Evolutionary conservation across 2,888 invertebrate species (phyloP).

Genomic region (Amphipyra tragopoginis): DNA sequence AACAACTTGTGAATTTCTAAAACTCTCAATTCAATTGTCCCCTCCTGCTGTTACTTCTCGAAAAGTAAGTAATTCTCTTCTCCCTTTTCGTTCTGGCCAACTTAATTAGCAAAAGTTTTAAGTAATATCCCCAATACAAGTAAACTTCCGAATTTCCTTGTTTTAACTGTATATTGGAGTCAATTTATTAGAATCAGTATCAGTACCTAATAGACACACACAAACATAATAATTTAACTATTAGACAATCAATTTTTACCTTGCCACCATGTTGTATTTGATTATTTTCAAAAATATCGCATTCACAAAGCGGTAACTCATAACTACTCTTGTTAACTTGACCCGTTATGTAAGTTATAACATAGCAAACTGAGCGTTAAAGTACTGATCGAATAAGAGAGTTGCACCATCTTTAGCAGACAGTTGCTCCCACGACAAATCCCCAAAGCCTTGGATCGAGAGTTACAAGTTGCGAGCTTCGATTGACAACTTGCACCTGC

Average conservation of each 20-base stretch:
- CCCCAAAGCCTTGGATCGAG: slow-evolving; percentile 43
- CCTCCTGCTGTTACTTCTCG: slow-evolving; percentile 28
- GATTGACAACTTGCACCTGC: slow-evolving; percentile 20
- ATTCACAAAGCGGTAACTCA: no score
- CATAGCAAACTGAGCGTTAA: slow-evolving; percentile 11
- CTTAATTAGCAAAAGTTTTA: slow-evolving; percentile 51
- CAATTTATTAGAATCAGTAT: not conserved
- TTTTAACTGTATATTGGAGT: not conserved
- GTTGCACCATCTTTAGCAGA: slow-evolving; percentile 22
- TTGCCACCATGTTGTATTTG: no score
- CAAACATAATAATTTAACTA: no score
- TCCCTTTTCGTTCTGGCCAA: slow-evolving; percentile 41
- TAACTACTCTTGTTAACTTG: no score
- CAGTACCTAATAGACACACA: no score
- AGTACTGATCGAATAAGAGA: slow-evolving; percentile 29
- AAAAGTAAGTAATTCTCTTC: slow-evolving; percentile 44
- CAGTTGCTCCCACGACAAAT: slow-evolving; percentile 55
- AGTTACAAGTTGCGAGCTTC: slow-evolving; percentile 39
- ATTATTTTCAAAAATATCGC: no score
- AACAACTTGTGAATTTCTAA: slow-evolving; percentile 53
- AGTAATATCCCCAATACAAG: slow-evolving; percentile 36
- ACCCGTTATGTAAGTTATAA: not conserved
- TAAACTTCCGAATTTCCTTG: slow-evolving; percentile 14
- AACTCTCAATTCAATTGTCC: slow-evolving; percentile 60
- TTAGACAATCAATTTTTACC: no score